Evolutionary conservation across 2,797 vertebrate species (phyloP), one percentile per base, ranked within the genome.

Genomic region (Manis crassicaudata): DNA sequence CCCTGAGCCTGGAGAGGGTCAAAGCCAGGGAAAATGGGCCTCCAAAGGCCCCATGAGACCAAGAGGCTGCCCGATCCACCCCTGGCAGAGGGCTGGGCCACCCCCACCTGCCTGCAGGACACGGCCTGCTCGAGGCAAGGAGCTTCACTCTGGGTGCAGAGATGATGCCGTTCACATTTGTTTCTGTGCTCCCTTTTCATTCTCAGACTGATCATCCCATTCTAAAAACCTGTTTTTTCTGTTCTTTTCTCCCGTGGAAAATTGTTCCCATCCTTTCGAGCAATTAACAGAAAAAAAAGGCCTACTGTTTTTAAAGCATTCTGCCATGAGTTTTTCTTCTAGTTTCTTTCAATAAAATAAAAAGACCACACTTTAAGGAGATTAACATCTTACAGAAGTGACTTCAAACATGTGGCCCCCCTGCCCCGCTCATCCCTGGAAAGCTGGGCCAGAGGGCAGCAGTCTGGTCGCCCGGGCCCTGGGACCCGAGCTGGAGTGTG

Each of bases 301-400:
- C 46, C 46, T 46, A 43, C 6, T 6, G 29, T 25, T 68, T 94
- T 75, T 35, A 72, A 40, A 88, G 37, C 6, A 25, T 50, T 63
- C 52, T 25, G 35, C 14, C 50, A 60, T 43, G 9, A 50, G 27
- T n/a, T 75, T 77, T 68, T 37, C 62, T 25, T 37, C n/a, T 0
- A 37, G 18, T 40, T 40, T 86, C 35, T 92, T 79, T 79, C 14
- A 91, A 50, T 70, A 58, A 91, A 73, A 65, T 40, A 17, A 77
- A 67, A 77, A 88, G 70, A 29, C 0, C 32, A 75, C 32, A 75
- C 7, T 67, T 43, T 40, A n/a, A 58, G 85, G 75, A 52, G 73
- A 65, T 43, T 25, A 56, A 40, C 40, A 46, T 81, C 21, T 43
- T 80, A 65, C 0, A 40, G 40, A 75, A 58, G 16, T 67, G 65